Conservation (phyloP, 92 coral and sea anemone genomes). For the Umimayanthus chanpuru region DNA sequence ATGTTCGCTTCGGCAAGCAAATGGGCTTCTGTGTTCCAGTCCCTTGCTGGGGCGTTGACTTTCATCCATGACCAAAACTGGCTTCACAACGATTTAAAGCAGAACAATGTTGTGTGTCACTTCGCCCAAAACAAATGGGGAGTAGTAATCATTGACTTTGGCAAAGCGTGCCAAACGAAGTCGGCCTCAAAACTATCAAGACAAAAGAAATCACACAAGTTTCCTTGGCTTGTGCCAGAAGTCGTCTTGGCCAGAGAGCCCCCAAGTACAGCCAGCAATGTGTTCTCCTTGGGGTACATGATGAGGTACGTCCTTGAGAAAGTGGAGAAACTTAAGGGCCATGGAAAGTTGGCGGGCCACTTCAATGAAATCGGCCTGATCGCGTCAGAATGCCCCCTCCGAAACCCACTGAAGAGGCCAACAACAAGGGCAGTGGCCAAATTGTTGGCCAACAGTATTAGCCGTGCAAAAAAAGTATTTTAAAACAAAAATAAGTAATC, state of each 20-base stretch:
- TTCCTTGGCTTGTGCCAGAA: conserved; percentile 52
- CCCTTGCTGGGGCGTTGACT: conserved; percentile 40
- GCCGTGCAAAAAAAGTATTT: neutral
- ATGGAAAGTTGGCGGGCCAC: neutral
- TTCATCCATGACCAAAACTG: conserved; percentile 46
- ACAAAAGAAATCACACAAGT: conserved; percentile 8
- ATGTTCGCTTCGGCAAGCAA: conserved; percentile 20
- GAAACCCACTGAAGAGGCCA: neutral
- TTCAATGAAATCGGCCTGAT: neutral
- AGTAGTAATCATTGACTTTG: conserved; percentile 49
- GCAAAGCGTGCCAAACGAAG: conserved; percentile 22
- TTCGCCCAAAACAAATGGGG: conserved; percentile 8
- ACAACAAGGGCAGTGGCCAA: conserved; percentile 12
- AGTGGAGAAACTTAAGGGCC: neutral
- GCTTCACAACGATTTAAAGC: conserved; percentile 55
- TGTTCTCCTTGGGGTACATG: conserved; percentile 36
- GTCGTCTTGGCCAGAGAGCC: conserved; percentile 26
- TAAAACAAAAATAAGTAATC: too few relatives aligned
- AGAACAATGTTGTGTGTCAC: conserved; percentile 42
- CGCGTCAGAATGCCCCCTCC: conserved; percentile 19
- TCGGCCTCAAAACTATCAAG: conserved; percentile 19
- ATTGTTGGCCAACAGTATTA: conserved; percentile 11
- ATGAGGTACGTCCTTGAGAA: conserved; percentile 16
- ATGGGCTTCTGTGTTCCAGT: conserved; percentile 40
- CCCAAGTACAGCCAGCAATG: conserved; percentile 37